phyloP scores from a whole-genome alignment of 1,140 invertebrate genomes.

The Acarapis woodi region DNA sequence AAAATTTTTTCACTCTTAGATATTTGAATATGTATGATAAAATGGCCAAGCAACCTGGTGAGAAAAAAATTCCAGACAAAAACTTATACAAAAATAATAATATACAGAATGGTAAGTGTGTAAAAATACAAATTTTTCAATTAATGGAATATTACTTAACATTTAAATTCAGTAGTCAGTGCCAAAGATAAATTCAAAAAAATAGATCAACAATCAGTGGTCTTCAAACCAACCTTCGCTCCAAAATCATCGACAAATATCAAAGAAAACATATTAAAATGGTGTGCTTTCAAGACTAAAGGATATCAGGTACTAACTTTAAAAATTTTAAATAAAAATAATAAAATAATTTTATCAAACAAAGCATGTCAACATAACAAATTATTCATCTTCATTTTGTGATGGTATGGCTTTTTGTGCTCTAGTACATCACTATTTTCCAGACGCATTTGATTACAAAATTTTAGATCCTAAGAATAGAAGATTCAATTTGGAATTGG shows the following conservation, averaged over 20 bases:
- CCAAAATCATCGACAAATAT: conserved; percentile 23
- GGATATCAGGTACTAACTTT: conserved; percentile 33
- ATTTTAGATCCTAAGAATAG: conserved; percentile 54
- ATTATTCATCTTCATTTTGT: conserved; percentile 86
- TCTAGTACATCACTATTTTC: conserved; percentile 77
- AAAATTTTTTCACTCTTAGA: too few relatives aligned
- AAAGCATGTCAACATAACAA: conserved; percentile 74
- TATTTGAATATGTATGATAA: not conserved
- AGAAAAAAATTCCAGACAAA: not conserved
- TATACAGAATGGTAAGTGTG: too few relatives aligned
- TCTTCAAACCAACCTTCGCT: not conserved
- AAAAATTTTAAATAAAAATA: not conserved
- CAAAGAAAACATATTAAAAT: conserved; percentile 77
- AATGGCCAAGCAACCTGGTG: not conserved
- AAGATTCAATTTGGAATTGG: conserved; percentile 75
- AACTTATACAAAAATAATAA: not conserved
- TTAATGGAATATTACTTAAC: not conserved
- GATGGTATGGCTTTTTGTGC: conserved; percentile 89
- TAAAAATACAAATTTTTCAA: not conserved
- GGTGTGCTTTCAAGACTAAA: conserved; percentile 80
- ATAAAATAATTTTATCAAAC: not conserved
- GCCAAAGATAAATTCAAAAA: not conserved
- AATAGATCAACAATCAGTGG: not conserved
- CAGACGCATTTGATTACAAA: conserved; percentile 76
- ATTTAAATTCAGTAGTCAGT: not conserved